These are phyloP conservation scores for Calameuta idolon DNA, from an alignment of 2,888 invertebrate species.

Conservation along the genomic window DNA sequence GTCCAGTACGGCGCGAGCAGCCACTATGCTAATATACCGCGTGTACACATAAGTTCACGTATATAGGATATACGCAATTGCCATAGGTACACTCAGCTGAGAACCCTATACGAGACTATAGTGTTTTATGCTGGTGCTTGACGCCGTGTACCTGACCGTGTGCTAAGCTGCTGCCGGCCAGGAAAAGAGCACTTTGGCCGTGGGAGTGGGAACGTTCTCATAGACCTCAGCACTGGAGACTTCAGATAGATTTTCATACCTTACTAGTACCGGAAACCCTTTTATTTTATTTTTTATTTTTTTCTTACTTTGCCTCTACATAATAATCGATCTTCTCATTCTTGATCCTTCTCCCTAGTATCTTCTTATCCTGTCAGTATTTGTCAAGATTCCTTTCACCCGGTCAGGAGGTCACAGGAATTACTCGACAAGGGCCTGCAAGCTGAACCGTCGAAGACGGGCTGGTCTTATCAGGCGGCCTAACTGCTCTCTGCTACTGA, in stretches of 20 bases:
- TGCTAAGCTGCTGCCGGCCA: conserved; percentile 25
- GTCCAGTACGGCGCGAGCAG: neutral
- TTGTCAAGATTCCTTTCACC: neutral
- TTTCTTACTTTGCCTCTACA: neutral
- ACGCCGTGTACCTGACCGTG: neutral
- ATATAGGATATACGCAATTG: neutral
- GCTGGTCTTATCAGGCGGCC: neutral
- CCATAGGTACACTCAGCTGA: neutral
- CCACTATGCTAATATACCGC: neutral
- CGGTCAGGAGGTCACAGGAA: neutral
- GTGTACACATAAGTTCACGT: neutral
- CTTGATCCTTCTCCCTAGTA: neutral
- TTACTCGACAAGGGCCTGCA: neutral
- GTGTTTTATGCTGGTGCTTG: neutral
- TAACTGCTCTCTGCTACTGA: neutral
- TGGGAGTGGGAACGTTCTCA: conserved; percentile 67
- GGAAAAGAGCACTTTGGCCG: conserved; percentile 62
- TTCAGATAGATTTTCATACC: neutral
- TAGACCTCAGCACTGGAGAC: conserved; percentile 35
- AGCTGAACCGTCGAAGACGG: neutral
- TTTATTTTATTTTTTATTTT: neutral
- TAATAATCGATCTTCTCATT: neutral
- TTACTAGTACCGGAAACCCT: neutral
- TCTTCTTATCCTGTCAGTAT: neutral
- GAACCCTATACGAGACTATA: neutral